These are phyloP conservation scores for rabbit (Oryctolagus cuniculus) DNA, from an alignment of 2,113 vertebrate genomes.

Conservation along the genomic window DNA sequence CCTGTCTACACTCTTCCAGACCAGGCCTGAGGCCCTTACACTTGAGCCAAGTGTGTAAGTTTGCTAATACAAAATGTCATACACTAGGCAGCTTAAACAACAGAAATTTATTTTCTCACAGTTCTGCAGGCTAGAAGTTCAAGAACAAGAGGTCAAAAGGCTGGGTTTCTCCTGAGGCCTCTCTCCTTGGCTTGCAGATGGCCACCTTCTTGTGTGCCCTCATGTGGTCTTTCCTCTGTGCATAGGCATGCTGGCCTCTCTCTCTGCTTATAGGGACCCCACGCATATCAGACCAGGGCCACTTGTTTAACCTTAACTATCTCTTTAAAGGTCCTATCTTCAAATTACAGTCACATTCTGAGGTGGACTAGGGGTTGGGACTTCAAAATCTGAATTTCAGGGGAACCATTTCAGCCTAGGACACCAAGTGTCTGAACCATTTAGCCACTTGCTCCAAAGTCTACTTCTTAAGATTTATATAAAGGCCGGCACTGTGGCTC, in stretches of 20 bases:
- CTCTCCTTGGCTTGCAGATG: neutral
- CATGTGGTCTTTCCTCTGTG: neutral
- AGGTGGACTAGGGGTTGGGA: no score
- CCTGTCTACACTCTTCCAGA: neutral
- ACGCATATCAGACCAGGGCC: neutral
- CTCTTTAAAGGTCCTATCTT: neutral
- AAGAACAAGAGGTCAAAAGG: neutral
- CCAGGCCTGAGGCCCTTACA: neutral
- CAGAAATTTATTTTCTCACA: neutral
- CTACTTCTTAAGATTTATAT: no score
- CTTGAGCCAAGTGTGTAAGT: neutral
- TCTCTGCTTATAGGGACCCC: no score
- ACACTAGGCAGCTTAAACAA: neutral
- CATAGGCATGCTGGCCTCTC: neutral
- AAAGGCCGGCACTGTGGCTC: no score
- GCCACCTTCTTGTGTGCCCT: neutral
- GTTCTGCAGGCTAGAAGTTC: neutral
- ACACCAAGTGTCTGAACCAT: neutral
- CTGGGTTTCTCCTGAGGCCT: neutral
- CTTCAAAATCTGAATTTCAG: neutral
- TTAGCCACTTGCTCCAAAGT: neutral
- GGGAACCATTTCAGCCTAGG: neutral
- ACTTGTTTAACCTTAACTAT: neutral
- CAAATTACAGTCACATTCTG: neutral
- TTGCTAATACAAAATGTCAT: neutral